These are phyloP conservation scores for Drosophila meridionalis DNA, from an alignment of 2,888 invertebrate genomes.

Conservation along the genomic window DNA sequence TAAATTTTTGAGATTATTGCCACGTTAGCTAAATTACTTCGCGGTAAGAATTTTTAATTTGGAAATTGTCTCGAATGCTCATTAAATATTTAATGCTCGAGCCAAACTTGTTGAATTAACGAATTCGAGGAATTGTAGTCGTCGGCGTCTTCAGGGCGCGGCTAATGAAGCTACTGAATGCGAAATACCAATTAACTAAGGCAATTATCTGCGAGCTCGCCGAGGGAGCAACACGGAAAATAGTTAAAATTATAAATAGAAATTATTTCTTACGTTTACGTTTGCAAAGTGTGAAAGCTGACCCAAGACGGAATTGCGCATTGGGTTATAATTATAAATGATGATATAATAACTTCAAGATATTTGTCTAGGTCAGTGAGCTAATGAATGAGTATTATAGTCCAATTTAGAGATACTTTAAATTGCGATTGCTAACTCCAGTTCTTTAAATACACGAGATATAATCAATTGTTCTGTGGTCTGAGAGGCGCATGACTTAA, in stretches of 20 bases:
- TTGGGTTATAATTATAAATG: not conserved
- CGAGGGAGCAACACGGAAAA: not conserved
- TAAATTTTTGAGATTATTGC: slow-evolving; percentile 73
- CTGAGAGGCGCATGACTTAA: not conserved
- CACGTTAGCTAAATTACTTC: slow-evolving; percentile 71
- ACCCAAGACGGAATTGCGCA: not conserved
- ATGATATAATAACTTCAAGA: not conserved
- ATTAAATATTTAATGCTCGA: slow-evolving; percentile 28
- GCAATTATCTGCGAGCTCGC: not conserved
- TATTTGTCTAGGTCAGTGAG: not conserved
- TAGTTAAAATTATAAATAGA: not conserved
- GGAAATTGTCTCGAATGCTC: slow-evolving; percentile 36
- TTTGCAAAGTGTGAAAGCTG: not conserved
- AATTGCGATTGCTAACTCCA: not conserved
- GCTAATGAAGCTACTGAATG: slow-evolving; percentile 21
- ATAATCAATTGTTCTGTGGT: not conserved
- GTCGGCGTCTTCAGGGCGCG: not conserved
- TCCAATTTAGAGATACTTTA: not conserved
- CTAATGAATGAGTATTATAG: not conserved
- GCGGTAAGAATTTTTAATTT: slow-evolving; percentile 74
- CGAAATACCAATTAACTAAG: slow-evolving; percentile 25
- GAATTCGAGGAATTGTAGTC: not conserved
- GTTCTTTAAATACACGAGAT: not conserved
- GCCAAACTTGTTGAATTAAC: slow-evolving; percentile 35
- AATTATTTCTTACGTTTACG: not conserved